phyloP scores from a whole-genome alignment of 2,888 invertebrate genomes.

The Epicampocera succincta region DNA sequence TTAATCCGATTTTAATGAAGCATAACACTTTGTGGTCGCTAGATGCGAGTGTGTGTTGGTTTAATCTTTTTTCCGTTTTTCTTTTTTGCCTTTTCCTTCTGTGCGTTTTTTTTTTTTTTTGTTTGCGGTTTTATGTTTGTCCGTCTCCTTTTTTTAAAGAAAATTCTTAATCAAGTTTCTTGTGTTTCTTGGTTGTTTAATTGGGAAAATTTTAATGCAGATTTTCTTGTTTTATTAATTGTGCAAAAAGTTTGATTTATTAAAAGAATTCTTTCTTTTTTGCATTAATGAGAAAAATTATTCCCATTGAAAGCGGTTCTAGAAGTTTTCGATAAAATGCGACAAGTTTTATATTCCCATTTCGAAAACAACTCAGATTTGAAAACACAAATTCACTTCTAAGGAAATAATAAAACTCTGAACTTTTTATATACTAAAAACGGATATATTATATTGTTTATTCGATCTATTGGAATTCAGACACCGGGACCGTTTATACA shows the following conservation, averaged over 20 bases:
- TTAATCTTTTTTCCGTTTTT: slow-evolving; percentile 27
- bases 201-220: slow-evolving; percentile 32
- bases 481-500: too few relatives aligned
- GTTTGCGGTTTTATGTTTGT: not conserved
- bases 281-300: slow-evolving; percentile 23
- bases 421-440: too few relatives aligned
- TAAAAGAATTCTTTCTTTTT: slow-evolving; percentile 22
- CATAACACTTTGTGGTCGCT: slow-evolving; percentile 79
- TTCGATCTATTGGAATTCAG: too few relatives aligned
- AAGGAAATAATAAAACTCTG: too few relatives aligned
- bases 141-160: not conserved
- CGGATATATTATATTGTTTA: too few relatives aligned
- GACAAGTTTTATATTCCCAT: too few relatives aligned
- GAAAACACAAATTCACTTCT: too few relatives aligned
- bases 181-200: slow-evolving; percentile 8
- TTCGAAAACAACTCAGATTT: too few relatives aligned
- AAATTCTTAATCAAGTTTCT: slow-evolving; percentile 43
- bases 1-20: slow-evolving; percentile 82
- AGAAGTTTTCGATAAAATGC: too few relatives aligned
- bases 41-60: slow-evolving; percentile 47
- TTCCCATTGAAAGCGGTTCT: slow-evolving; percentile 23
- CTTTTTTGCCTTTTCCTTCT: slow-evolving; percentile 1
- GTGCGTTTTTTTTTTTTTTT: not conserved
- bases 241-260: slow-evolving; percentile 47
- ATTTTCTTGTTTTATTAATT: slow-evolving; percentile 14